A percentile compares a stretch with the other conserved stretches of the same genome.
These are phyloP conservation scores for Poecile atricapillus DNA, from an alignment of 2,113 vertebrate species.

Conservation along the genomic window DNA sequence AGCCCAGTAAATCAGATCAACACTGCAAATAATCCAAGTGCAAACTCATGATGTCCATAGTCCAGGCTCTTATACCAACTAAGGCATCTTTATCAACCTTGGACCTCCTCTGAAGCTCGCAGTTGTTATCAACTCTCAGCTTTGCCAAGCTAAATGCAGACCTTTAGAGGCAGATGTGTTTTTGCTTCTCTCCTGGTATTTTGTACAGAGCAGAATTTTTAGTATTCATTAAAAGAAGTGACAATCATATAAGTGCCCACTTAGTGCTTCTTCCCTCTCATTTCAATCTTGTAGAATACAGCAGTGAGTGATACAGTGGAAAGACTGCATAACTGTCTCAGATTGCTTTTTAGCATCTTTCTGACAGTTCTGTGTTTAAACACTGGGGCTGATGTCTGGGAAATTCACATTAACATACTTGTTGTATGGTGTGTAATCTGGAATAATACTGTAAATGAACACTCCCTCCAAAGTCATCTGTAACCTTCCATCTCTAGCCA, in stretches of 20 bases:
- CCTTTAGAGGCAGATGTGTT: neutral
- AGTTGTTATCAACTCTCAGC: neutral
- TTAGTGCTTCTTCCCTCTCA: slow-evolving; percentile 44
- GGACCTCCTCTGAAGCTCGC: neutral
- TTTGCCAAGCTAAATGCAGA: neutral
- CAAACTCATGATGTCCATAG: neutral
- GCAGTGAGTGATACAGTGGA: slow-evolving; percentile 47
- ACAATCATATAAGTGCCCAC: slow-evolving; percentile 67
- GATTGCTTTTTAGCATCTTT: slow-evolving; percentile 65
- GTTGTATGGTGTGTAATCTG: neutral
- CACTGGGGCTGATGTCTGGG: slow-evolving; percentile 48
- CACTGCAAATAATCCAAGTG: neutral
- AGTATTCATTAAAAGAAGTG: slow-evolving; percentile 40
- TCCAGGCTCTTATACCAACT: neutral
- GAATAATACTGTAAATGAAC: neutral
- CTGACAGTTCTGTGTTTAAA: slow-evolving; percentile 71
- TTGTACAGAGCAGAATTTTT: slow-evolving; percentile 19
- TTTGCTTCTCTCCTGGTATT: neutral
- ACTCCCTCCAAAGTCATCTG: neutral
- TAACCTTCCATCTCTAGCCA: neutral
- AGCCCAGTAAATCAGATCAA: neutral
- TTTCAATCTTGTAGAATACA: slow-evolving; percentile 41
- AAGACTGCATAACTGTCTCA: slow-evolving; percentile 50
- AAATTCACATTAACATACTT: slow-evolving; percentile 55
- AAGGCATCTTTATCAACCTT: neutral